Base-by-base conservation (phyloP, 1,140 invertebrate species). In the Papilio machaon region DNA sequence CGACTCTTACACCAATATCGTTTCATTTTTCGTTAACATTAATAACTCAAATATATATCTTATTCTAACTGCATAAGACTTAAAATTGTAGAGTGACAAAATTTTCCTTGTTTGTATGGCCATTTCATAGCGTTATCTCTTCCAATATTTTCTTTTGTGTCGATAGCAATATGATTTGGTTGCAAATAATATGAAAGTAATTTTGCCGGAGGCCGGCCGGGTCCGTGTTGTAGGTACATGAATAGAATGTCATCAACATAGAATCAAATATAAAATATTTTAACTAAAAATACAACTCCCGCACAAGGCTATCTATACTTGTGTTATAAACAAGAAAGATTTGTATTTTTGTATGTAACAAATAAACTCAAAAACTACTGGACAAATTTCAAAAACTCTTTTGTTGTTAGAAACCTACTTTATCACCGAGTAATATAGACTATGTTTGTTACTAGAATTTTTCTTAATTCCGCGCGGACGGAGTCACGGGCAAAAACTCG, bases 1-100 rank as follows among this genome's bases (percentile, higher is more conserved):
- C 74, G 80, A 81, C 83, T 84, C 86, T 86, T 85, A 88, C 83
- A 89, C 84, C 85, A 88, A 84, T 77, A 83, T 83, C 79, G 74
- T 73, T 79, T 75, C 79, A 49, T 81, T 82, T 80, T 82, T 84
- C 82, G 49, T 73, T 49, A 74, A 80, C 11, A 43, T 52, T 75
- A 46, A 76, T 67, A 75, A 80, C 15, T 58, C 35, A 67, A 81
- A 80, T 49, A 81, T 79, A 82, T 47, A 82, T n/a, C 76, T 58
- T 80, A 49, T 73, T 70, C 79, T 64, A 80, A 86, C 13, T 6
- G 15, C 76, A 60, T 70, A 76, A 74, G 58, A 80, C 17, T 84
- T 85, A 87, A 83, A 81, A 77, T 46, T n/a, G 52, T 84, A 58
- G 84, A 78, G 82, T 38, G 30, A n/a, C 0, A 46, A 47, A 35